Base-by-base conservation (phyloP, 2,888 invertebrate species). In the Yponomeuta plumbellus region DNA sequence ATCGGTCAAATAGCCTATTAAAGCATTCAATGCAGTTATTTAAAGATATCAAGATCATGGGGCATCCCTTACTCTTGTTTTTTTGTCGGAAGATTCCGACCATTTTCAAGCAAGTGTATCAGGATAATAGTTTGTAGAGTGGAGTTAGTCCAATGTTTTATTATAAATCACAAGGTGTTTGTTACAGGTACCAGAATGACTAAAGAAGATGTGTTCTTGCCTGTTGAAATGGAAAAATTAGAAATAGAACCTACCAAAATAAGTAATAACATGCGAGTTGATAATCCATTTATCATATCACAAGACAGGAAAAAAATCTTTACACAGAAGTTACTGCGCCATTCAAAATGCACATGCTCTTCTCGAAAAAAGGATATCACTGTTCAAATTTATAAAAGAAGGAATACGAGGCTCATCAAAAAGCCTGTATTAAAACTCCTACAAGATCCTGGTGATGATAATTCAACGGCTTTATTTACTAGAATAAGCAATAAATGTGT, bases 361-460 rank as follows among this genome's bases (percentile, higher is more conserved):
- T 70, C 72, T 52, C 70, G 70, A 23, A 86, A 79, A 71, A 81
- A 76, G 70, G 75, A 72, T 59, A 78, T 75, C 72, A 78, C 74
- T 67, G 65, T 76, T 69, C 74, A 79, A 66, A 83, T 86, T 67
- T 76, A 74, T 70, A 88, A 91, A 80, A 87, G 83, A 72, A 88
- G 85, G 76, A 79, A 76, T 67, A 85, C 80, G 70, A 92, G 90
- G 80, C 79, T 93, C 68, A 76, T 94, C 44, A 92, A 90, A 71
- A 93, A 93, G 72, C 93, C 93, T 52, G 84, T 92, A 64, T 78
- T 93, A 70, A 92, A 92, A 75, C 82, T 93, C 70, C 76, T 93
- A 65, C 83, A 83, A 70, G 78, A 71, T 68, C 72, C 71, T 70
- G 71, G 71, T 61, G 77, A 71, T 69, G 73, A 72, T 68, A 21